A percentile compares a stretch with the other conserved stretches of the same genome.
phyloP scores from a whole-genome alignment of 2,797 vertebrate species.

The Sandelia bainsii region DNA sequence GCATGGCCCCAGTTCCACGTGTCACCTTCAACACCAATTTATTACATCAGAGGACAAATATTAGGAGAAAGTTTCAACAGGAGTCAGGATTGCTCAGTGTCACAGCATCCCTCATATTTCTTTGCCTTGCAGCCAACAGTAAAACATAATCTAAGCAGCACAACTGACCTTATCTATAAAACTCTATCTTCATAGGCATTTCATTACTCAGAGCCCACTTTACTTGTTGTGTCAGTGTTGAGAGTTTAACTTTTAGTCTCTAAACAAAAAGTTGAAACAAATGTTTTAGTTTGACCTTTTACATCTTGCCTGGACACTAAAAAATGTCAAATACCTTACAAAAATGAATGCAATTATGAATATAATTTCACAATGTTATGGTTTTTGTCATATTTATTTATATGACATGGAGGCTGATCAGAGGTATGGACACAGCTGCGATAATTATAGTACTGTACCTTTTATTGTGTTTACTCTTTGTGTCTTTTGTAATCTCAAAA shows the following conservation, averaged over 20 bases:
- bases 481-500: no score
- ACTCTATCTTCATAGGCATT: conserved; percentile 22
- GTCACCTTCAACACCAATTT: conserved; percentile 46
- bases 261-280: conserved; percentile 12
- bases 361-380: not conserved
- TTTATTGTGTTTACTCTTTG: no score
- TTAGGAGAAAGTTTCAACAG: conserved; percentile 23
- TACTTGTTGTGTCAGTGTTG: conserved; percentile 29
- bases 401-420: no score
- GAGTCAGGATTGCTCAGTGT: conserved; percentile 35
- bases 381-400: not conserved
- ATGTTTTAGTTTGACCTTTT: conserved; percentile 1
- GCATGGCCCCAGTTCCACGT: conserved; percentile 35
- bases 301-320: not conserved
- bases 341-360: conserved; percentile 12
- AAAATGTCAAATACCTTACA: conserved; percentile 11
- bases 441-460: no score
- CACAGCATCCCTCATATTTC: conserved; percentile 27
- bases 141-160: conserved; percentile 20
- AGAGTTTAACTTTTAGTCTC: conserved; percentile 24
- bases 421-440: no score
- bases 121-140: conserved; percentile 31
- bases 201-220: conserved; percentile 22
- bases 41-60: conserved; percentile 15
- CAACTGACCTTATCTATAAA: conserved; percentile 58